These are phyloP conservation scores for Metopia argyrocephala DNA, from an alignment of 2,888 invertebrate species.

Conservation along the genomic window DNA sequence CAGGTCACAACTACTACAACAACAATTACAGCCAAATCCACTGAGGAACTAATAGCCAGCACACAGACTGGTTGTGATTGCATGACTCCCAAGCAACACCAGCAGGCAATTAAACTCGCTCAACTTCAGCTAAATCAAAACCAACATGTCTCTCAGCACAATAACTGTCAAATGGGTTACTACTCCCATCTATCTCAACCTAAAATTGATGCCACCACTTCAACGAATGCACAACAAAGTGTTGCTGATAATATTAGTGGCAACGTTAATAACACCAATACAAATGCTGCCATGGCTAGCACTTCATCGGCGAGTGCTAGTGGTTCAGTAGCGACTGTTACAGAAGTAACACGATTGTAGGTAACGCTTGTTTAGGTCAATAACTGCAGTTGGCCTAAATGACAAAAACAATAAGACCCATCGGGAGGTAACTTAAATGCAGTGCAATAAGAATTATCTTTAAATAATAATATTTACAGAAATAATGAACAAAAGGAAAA, in stretches of 20 bases:
- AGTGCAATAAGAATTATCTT: neutral
- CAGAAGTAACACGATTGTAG: constrained; percentile 86
- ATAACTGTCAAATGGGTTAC: constrained; percentile 76
- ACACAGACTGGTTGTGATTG: constrained; percentile 70
- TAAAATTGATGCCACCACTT: constrained; percentile 73
- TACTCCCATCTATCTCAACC: constrained; percentile 77
- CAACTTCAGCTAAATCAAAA: constrained; percentile 72
- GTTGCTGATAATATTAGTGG: constrained; percentile 70
- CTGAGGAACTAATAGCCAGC: constrained; percentile 84
- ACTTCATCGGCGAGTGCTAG: constrained; percentile 14
- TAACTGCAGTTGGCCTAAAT: constrained; percentile 65
- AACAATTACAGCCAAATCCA: constrained; percentile 86
- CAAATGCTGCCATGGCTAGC: neutral
- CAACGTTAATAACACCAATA: neutral
- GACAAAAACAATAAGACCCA: neutral
- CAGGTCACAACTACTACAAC: constrained; percentile 80
- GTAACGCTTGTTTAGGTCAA: constrained; percentile 68
- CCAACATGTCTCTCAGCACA: constrained; percentile 73
- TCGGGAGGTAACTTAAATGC: neutral
- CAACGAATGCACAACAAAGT: constrained; percentile 61
- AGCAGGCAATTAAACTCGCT: constrained; percentile 72
- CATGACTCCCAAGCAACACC: constrained; percentile 71
- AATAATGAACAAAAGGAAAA: no score
- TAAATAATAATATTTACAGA: no score
- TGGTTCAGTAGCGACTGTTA: constrained; percentile 80